These are phyloP conservation scores for Apomyelois bistriatella DNA, from an alignment of 2,888 invertebrate species.

Conservation along the genomic window DNA sequence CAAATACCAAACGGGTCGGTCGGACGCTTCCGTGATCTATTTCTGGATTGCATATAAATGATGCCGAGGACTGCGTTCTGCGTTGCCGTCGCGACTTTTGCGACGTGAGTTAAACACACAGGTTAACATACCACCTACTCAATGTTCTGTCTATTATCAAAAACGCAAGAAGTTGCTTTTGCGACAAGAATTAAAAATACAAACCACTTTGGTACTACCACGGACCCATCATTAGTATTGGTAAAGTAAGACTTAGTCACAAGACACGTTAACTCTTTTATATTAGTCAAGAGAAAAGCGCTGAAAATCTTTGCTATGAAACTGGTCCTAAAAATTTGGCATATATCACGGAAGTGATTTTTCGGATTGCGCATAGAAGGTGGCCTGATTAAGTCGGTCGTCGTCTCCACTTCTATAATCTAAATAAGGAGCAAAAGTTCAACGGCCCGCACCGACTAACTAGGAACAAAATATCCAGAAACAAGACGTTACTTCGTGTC, in stretches of 20 bases:
- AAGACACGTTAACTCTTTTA: too few relatives aligned
- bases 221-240: too few relatives aligned
- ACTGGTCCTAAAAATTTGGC: conserved; percentile 32
- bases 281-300: too few relatives aligned
- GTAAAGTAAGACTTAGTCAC: too few relatives aligned
- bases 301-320: not conserved
- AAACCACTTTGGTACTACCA: too few relatives aligned
- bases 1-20: conserved; percentile 80
- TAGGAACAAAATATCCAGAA: conserved; percentile 56
- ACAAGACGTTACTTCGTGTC: conserved; percentile 38
- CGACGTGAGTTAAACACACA: conserved; percentile 32
- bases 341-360: conserved; percentile 66
- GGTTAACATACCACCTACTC: not conserved
- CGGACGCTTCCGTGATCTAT: conserved; percentile 77
- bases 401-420: conserved; percentile 75
- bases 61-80: conserved; percentile 54
- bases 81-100: conserved; percentile 56
- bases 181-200: too few relatives aligned
- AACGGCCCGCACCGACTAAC: conserved; percentile 62
- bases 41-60: conserved; percentile 73
- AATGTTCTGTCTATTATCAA: too few relatives aligned
- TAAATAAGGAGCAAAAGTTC: conserved; percentile 80
- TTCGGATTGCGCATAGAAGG: conserved; percentile 63
- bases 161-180: too few relatives aligned
- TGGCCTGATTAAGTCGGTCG: conserved; percentile 60